These are phyloP conservation scores for Epiblema foenella DNA, from an alignment of 2,888 invertebrate species.

Conservation along the genomic window DNA sequence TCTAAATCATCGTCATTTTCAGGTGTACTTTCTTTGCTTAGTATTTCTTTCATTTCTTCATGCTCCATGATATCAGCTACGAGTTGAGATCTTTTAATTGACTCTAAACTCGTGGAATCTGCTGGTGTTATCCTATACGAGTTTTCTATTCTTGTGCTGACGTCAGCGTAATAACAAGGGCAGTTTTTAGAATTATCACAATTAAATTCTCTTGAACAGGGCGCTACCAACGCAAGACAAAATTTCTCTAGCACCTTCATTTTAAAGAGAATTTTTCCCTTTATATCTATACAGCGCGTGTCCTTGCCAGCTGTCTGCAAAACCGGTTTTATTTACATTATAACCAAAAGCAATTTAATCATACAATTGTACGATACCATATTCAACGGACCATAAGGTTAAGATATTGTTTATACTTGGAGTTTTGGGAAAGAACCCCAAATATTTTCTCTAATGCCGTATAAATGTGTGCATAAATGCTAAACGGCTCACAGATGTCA, in stretches of 20 bases:
- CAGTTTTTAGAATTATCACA: conserved; percentile 54
- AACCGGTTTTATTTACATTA: conserved; percentile 21
- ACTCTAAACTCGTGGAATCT: conserved; percentile 53
- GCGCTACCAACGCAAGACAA: conserved; percentile 72
- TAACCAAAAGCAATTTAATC: conserved; percentile 55
- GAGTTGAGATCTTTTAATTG: conserved; percentile 70
- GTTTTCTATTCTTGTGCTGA: conserved; percentile 58
- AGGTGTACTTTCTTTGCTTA: conserved; percentile 61
- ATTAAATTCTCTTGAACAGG: conserved; percentile 65
- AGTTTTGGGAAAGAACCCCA: conserved; percentile 71
- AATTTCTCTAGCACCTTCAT: conserved; percentile 78
- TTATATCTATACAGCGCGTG: conserved; percentile 69
- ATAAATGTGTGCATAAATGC: conserved; percentile 77
- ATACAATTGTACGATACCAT: neutral
- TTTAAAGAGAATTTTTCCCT: conserved; percentile 76
- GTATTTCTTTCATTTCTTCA: conserved; percentile 76
- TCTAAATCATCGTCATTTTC: conserved; percentile 52
- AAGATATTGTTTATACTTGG: conserved; percentile 73
- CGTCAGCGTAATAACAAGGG: conserved; percentile 67
- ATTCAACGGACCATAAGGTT: conserved; percentile 64
- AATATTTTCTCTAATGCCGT: conserved; percentile 80
- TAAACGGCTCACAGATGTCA: conserved; percentile 78
- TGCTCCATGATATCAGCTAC: conserved; percentile 78
- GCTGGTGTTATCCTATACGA: conserved; percentile 64
- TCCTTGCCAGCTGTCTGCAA: conserved; percentile 73